Base-by-base conservation (phyloP, 2,113 vertebrate species). In the Xiphorhynchus elegans region DNA sequence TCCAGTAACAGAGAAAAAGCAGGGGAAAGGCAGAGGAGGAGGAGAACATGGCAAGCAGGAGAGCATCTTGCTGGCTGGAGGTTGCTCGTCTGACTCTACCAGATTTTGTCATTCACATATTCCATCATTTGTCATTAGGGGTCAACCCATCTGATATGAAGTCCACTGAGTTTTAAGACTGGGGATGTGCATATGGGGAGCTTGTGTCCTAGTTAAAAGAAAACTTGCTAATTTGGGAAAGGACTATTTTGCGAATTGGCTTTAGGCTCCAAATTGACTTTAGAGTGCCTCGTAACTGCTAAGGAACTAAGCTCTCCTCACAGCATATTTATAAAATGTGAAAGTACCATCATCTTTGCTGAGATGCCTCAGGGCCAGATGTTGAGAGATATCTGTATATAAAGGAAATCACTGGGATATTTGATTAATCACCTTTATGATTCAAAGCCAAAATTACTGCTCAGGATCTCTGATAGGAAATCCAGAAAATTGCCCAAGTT, bases 171-270 rank as follows among this genome's bases (percentile, higher is more conserved):
- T 56, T 84, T 72, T 60, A 69, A 83, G 17, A 28, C 0, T 39
- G 15, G 37, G 3, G 7, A 33, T 4, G 7, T 28, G 21, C 1
- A 1, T 39, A 35, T 11, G 4, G 11, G 5, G 60, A 46, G 3
- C 11, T 44, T 67, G 42, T 42, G 35, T 23, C 15, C 1, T 6
- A 53, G 13, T 29, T 53, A 58, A 78, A 92, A 74, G 24, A 40
- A n/a, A 87, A 67, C 35, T 67, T 68, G 33, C 8, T 72, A 44
- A 28, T 70, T 63, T 78, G 29, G 33, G 72, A 80, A 92, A 47
- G 24, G n/a, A 59, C 9, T 79, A 2, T 70, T 81, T 74, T 50
- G 42, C 81, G 26, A 83, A 37, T 23, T 90, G 33, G 39, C 6
- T 89, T 53, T 16, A 93, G 52, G 25, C 1, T 81, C 16, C 11